Evolutionary conservation across 2,113 vertebrate species (phyloP).

Genomic region (Neoarius graeffei): DNA sequence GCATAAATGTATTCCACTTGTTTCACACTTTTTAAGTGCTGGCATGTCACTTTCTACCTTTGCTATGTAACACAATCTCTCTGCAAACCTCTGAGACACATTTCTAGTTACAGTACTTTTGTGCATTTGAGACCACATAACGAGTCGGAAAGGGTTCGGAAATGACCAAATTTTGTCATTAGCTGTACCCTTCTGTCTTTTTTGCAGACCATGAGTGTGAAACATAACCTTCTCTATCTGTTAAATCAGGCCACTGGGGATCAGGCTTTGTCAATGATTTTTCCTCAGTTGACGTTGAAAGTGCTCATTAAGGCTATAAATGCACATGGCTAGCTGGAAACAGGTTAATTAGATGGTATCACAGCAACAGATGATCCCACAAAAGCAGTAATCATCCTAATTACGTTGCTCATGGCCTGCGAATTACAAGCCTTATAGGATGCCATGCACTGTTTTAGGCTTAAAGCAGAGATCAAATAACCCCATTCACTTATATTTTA

Average conservation of each 20-base stretch:
- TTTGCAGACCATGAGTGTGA: constrained; percentile 33
- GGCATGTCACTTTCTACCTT: constrained; percentile 23
- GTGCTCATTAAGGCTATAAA: constrained; percentile 67
- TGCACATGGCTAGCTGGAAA: constrained; percentile 67
- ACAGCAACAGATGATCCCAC: constrained; percentile 68
- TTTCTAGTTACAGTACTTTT: constrained; percentile 40
- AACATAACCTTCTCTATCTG: constrained; percentile 53
- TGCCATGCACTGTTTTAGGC: constrained; percentile 38
- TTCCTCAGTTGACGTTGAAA: constrained; percentile 61
- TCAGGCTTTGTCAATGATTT: constrained; percentile 55
- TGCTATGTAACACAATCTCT: not conserved
- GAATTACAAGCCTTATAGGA: constrained; percentile 62
- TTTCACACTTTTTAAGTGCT: constrained; percentile 34
- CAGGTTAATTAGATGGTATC: constrained; percentile 72
- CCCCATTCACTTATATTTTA: not conserved
- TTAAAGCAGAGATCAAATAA: constrained; percentile 37
- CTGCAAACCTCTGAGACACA: constrained; percentile 27
- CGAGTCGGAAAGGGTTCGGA: constrained; percentile 32
- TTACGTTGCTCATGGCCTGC: constrained; percentile 63
- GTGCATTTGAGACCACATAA: constrained; percentile 47
- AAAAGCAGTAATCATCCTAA: constrained; percentile 68
- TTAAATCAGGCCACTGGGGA: constrained; percentile 55
- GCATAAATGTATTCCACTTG: not conserved
- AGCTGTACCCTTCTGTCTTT: constrained; percentile 35
- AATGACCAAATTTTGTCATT: constrained; percentile 49